Conservation (phyloP, 1,140 invertebrate genomes). For the Geopemphigus sp. region DNA sequence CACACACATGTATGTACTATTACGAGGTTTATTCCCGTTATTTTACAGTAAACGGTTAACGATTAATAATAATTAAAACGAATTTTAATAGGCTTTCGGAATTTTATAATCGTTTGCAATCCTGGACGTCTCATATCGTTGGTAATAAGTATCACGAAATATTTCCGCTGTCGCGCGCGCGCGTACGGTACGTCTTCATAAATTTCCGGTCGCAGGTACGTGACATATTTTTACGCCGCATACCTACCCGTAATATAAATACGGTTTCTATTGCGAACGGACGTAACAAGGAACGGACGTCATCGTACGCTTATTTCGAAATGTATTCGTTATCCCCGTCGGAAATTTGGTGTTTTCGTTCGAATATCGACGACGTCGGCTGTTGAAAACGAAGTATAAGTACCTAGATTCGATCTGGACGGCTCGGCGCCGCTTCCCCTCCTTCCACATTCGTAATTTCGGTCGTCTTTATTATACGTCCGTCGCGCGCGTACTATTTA, state of each 20-base stretch:
- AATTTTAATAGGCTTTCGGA: slow-evolving; percentile 9
- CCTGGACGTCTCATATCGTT: background rate
- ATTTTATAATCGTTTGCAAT: slow-evolving; percentile 17
- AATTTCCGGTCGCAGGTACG: slow-evolving; percentile 4
- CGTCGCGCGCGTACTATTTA: too few relatives aligned
- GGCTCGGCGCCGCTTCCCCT: too few relatives aligned
- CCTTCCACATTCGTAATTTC: too few relatives aligned
- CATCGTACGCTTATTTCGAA: too few relatives aligned
- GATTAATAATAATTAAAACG: slow-evolving; percentile 18
- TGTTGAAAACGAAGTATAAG: too few relatives aligned
- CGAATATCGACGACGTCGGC: too few relatives aligned
- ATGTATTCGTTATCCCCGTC: too few relatives aligned
- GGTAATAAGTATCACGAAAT: slow-evolving; percentile 7
- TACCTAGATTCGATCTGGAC: too few relatives aligned
- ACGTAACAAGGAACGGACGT: background rate
- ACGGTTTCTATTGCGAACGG: background rate
- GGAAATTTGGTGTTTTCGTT: too few relatives aligned
- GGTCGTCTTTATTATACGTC: too few relatives aligned
- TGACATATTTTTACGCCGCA: slow-evolving; percentile 30
- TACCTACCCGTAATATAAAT: background rate
- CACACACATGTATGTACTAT: too few relatives aligned
- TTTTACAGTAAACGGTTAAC: background rate
- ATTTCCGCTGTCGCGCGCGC: background rate
- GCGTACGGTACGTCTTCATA: slow-evolving; percentile 12
- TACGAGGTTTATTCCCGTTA: slow-evolving; percentile 22